Evolutionary conservation across 2,888 invertebrate genomes (phyloP).

Genomic region (Heteromyza rotundicornis): DNA sequence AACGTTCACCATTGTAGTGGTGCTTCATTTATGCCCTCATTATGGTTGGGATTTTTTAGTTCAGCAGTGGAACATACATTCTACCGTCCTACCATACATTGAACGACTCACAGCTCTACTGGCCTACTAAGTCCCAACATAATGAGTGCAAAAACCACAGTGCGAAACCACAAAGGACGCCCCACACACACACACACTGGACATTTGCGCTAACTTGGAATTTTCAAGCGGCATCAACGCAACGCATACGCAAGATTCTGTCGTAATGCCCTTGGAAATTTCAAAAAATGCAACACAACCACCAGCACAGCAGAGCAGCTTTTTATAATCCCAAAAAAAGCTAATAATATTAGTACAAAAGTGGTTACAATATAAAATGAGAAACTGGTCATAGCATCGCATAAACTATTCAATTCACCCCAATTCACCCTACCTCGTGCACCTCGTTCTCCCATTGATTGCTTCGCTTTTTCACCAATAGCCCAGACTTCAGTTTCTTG

Average conservation of each 20-base stretch:
- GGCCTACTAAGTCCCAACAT: conserved; percentile 64
- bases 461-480: conserved; percentile 35
- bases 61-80: conserved; percentile 53
- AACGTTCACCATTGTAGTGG: conserved; percentile 24
- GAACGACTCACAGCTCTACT: conserved; percentile 47
- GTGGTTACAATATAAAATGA: no score
- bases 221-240: conserved; percentile 51
- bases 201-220: conserved; percentile 49
- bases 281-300: conserved; percentile 54
- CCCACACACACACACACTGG: not conserved
- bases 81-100: conserved; percentile 22
- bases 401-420: no score
- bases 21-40: conserved; percentile 43
- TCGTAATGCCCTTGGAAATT: conserved; percentile 57
- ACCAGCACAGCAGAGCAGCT: not conserved
- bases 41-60: conserved; percentile 64
- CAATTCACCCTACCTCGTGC: conserved; percentile 30
- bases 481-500: conserved; percentile 24
- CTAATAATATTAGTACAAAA: no score
- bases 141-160: conserved; percentile 51
- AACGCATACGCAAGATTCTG: no score
- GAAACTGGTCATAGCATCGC: no score
- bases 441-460: conserved; percentile 40
- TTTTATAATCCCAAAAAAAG: not conserved
- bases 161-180: not conserved